Evolutionary conservation across 2,888 invertebrate species (phyloP).

Genomic region (Diarsia rubi): DNA sequence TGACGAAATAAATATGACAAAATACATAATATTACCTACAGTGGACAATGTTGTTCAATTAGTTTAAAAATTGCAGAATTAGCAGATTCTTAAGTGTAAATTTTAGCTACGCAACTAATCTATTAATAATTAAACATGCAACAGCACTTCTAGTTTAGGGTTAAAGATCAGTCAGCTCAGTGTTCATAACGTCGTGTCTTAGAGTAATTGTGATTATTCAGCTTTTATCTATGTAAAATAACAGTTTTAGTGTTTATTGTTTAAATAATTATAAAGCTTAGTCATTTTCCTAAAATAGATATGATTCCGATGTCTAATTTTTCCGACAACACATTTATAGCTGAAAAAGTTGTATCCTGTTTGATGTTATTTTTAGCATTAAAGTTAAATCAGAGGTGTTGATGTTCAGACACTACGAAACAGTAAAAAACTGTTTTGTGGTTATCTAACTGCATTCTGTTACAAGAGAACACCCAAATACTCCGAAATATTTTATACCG

Average conservation of each 20-base stretch:
- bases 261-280: neutral
- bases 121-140: neutral
- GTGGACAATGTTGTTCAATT: neutral
- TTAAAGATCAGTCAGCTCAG: slow-evolving; percentile 23
- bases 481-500: no score
- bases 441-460: neutral
- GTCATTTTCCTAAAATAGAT: neutral
- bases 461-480: no score
- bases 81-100: neutral
- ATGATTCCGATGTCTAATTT: neutral
- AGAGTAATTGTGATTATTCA: neutral
- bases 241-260: neutral
- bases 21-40: no score
- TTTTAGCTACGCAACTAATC: neutral
- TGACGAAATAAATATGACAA: neutral
- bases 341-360: neutral
- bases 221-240: neutral
- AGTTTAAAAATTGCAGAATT: neutral
- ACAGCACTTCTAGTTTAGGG: neutral
- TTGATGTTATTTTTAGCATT: neutral
- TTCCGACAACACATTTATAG: neutral
- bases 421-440: neutral
- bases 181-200: neutral
- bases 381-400: neutral
- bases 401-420: neutral